phyloP scores from a whole-genome alignment of 2,113 vertebrate genomes.

The Coptodon bakossiorum region DNA sequence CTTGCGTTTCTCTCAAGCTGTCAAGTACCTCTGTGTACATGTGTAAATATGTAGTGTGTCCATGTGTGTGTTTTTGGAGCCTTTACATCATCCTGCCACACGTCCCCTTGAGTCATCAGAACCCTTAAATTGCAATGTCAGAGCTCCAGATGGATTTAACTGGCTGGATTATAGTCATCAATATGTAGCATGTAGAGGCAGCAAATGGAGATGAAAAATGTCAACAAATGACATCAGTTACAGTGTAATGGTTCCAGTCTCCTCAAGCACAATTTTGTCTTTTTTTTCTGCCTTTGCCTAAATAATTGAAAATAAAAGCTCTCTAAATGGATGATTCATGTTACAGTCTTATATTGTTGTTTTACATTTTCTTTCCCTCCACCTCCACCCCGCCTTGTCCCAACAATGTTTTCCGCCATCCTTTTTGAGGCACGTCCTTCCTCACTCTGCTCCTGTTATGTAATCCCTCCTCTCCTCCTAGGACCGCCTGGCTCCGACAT shows the following conservation, averaged over 20 bases:
- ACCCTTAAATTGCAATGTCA: slow-evolving; percentile 8
- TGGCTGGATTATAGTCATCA: slow-evolving; percentile 4
- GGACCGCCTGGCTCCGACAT: slow-evolving; percentile 55
- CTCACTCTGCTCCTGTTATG: slow-evolving; percentile 34
- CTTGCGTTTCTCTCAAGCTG: neutral
- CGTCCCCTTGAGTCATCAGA: slow-evolving; percentile 26
- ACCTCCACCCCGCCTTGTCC: neutral
- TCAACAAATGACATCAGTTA: neutral
- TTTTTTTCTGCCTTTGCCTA: neutral
- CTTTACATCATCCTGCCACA: neutral
- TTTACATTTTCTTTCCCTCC: neutral
- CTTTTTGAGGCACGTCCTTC: neutral
- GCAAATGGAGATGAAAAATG: neutral
- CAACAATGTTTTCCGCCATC: slow-evolving; percentile 5
- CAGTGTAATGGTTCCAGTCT: neutral
- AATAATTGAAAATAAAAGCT: neutral
- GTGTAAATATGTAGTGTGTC: neutral
- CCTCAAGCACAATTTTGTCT: neutral
- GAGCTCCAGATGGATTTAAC: slow-evolving; percentile 7
- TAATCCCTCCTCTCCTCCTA: slow-evolving; percentile 48
- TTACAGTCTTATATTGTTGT: neutral
- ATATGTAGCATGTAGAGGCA: neutral
- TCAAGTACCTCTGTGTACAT: neutral
- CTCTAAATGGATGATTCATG: neutral
- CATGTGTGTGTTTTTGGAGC: neutral